These are phyloP conservation scores for Malacosoma neustria DNA, from an alignment of 2,888 invertebrate species.

Conservation along the genomic window DNA sequence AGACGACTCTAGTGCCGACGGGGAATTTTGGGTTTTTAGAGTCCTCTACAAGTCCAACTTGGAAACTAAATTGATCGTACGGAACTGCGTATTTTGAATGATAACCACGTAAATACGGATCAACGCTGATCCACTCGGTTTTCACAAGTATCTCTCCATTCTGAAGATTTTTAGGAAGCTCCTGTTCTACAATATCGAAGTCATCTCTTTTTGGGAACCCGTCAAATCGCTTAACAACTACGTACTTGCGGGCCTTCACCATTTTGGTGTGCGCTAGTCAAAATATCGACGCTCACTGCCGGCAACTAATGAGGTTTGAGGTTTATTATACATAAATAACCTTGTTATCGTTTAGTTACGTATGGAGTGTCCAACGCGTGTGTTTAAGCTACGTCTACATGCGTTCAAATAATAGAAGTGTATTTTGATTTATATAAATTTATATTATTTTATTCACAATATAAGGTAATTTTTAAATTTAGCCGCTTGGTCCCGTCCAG, in stretches of 20 bases:
- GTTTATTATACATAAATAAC: not conserved
- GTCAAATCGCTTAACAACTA: constrained; percentile 43
- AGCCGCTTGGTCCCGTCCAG: too few relatives aligned
- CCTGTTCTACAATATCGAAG: not conserved
- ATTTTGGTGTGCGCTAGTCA: constrained; percentile 19
- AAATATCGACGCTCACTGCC: not conserved
- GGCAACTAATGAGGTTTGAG: not conserved
- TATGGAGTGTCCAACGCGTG: not conserved
- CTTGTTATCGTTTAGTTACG: not conserved
- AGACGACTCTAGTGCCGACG: constrained; percentile 74
- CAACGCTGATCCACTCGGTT: constrained; percentile 24
- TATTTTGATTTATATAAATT: too few relatives aligned
- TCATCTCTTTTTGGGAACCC: constrained; percentile 50
- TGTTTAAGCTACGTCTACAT: not conserved
- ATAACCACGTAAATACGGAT: constrained; percentile 16
- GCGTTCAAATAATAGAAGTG: too few relatives aligned
- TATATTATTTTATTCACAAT: too few relatives aligned
- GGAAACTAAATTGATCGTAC: constrained; percentile 25
- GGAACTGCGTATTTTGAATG: not conserved
- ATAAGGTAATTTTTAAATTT: too few relatives aligned
- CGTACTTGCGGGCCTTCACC: constrained; percentile 70
- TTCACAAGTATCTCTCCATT: constrained; percentile 36
- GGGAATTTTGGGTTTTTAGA: constrained; percentile 52
- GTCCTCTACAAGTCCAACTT: constrained; percentile 46
- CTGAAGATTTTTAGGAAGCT: not conserved